Base-by-base conservation (phyloP, 2,113 vertebrate genomes). In the Otocyon megalotis region DNA sequence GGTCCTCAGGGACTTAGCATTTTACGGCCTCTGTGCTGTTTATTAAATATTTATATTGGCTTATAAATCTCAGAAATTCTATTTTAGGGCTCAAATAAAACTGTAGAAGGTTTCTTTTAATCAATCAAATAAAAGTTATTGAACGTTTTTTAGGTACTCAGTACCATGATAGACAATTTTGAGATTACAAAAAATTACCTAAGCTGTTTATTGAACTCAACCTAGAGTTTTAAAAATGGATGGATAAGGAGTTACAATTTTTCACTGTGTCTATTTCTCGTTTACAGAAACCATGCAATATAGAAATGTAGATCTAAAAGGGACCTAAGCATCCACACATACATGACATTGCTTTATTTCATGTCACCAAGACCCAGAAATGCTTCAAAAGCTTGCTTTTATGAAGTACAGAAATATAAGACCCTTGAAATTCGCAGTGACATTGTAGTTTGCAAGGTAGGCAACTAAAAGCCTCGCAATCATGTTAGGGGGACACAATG, bases 21-120 rank as follows among this genome's bases (percentile, higher is more conserved):
- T 94, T 90, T 60, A 54, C 12, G 85, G 60, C 37, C 2, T 81
- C 14, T 1, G 10, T 82, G 15, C 9, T 93, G 30, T 90, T 81
- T 77, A 82, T 91, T 37, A 72, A 60, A 76, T 90, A 81, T 87
- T 97, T 94, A 77, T 62, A 67, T 90, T 82, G 60, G 9, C 28
- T 97, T 93, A n/a, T 43, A 82, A 79, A 72, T 86, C 53, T 95
- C 72, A 94, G 8, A 88, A 32, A 90, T 86, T n/a, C 37, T 93
- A 32, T 56, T 77, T 85, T 35, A 82, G 19, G 81, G 7, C n/a
- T 93, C 8, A 58, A 10, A 14, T 84, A 30, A 94, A 85, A n/a
- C 22, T 80, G 4, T 20, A 97, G 19, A 88, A 24, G 63, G 77
- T 37, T 56, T 65, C 24, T 94, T 93, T 82, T 14, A 71, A 76